These are phyloP conservation scores for Colostygia pectinataria DNA, from an alignment of 2,888 invertebrate genomes.

Conservation along the genomic window DNA sequence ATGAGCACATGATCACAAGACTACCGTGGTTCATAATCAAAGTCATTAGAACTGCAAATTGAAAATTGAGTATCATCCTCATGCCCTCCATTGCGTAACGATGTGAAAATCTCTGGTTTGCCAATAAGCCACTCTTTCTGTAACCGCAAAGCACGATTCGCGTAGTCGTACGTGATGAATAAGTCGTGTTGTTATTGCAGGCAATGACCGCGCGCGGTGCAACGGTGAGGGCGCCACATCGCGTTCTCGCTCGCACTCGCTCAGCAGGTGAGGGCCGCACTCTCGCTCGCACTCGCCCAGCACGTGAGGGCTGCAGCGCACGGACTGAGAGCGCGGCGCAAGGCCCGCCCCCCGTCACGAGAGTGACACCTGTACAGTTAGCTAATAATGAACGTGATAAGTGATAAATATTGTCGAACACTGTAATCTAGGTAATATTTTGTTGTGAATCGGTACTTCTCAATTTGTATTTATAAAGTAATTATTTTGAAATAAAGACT, in stretches of 20 bases:
- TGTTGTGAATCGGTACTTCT: conserved; percentile 82
- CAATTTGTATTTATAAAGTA: conserved; percentile 81
- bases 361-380: conserved; percentile 62
- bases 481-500: conserved; percentile 79
- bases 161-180: neutral
- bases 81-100: neutral
- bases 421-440: conserved; percentile 76
- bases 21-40: too few relatives aligned
- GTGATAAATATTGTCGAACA: conserved; percentile 77
- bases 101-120: conserved; percentile 4
- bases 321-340: conserved; percentile 15
- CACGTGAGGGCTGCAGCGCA: conserved; percentile 80
- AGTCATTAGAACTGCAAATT: too few relatives aligned
- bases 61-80: too few relatives aligned
- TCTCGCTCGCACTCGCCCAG: conserved; percentile 85
- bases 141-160: conserved; percentile 14
- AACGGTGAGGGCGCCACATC: conserved; percentile 65
- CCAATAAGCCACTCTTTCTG: too few relatives aligned
- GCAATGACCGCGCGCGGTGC: conserved; percentile 74
- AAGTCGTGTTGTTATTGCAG: conserved; percentile 39
- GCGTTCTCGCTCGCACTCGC: conserved; percentile 77
- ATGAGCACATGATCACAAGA: too few relatives aligned
- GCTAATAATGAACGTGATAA: conserved; percentile 70
- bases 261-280: conserved; percentile 50
- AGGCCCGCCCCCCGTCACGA: conserved; percentile 13